Percentiles rank a stretch among this genome's conserved stretches.
These are phyloP conservation scores for Mactra quadrangularis DNA, from an alignment of 1,140 invertebrate genomes.

Conservation along the genomic window DNA sequence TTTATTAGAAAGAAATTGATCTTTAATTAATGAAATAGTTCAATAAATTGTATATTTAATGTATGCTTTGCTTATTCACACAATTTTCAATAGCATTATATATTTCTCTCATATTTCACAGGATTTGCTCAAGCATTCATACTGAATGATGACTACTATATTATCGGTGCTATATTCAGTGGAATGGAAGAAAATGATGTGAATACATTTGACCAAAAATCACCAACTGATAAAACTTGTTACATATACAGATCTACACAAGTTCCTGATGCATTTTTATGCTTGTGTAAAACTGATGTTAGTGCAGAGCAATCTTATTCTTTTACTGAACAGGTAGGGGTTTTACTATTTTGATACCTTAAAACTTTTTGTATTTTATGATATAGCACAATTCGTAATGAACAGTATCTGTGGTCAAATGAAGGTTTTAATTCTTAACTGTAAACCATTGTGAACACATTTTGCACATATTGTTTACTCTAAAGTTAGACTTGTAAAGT, in stretches of 20 bases:
- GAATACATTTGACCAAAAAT: slow-evolving; percentile 60
- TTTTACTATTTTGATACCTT: too few species aligned
- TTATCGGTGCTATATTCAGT: slow-evolving; percentile 72
- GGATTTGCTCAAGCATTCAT: slow-evolving; percentile 74
- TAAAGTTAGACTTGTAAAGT: too few species aligned
- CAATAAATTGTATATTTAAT: too few species aligned
- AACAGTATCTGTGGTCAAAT: too few species aligned
- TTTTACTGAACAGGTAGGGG: slow-evolving; percentile 75
- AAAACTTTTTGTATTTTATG: neutral
- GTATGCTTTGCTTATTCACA: neutral
- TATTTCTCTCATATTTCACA: too few species aligned
- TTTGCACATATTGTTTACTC: too few species aligned
- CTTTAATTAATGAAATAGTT: too few species aligned
- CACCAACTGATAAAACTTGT: slow-evolving; percentile 71
- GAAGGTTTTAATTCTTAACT: too few species aligned
- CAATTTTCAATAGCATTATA: neutral
- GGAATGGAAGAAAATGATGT: slow-evolving; percentile 62
- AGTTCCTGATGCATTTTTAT: slow-evolving; percentile 63
- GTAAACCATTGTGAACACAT: too few species aligned
- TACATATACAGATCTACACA: slow-evolving; percentile 67
- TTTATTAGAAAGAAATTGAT: too few species aligned
- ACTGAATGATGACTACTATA: slow-evolving; percentile 61
- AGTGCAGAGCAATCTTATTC: slow-evolving; percentile 72
- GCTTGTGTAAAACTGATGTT: slow-evolving; percentile 73
- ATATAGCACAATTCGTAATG: neutral